These are phyloP conservation scores for Lasioglossum oenotherae DNA, from an alignment of 2,888 invertebrate genomes.

Conservation along the genomic window DNA sequence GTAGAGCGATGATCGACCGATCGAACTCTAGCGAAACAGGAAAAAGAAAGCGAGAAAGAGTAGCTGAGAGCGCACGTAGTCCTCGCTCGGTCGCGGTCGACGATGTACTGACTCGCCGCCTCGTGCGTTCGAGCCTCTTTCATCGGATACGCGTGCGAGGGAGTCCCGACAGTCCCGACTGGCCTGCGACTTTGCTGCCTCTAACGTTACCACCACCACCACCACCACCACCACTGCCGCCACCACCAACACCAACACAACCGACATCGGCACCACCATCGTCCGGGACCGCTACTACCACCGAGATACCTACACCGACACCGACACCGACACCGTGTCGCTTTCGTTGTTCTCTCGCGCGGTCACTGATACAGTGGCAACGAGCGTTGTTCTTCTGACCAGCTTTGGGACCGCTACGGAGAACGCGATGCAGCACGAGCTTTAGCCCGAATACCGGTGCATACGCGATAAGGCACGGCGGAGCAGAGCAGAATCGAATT, in stretches of 20 bases:
- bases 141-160: constrained; percentile 68
- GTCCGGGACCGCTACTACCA: not conserved
- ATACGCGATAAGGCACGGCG: constrained; percentile 17
- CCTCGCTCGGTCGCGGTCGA: constrained; percentile 70
- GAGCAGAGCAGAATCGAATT: not conserved
- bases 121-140: constrained; percentile 59
- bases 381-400: constrained; percentile 2
- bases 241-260: not conserved
- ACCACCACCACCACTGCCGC: constrained; percentile 27
- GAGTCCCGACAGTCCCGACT: constrained; percentile 71
- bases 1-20: not conserved
- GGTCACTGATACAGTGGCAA: constrained; percentile 1
- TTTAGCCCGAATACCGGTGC: not conserved
- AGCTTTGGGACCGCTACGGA: constrained; percentile 8
- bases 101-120: constrained; percentile 76
- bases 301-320: not conserved
- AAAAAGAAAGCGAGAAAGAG: not conserved
- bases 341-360: constrained; percentile 9
- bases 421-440: not conserved
- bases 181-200: constrained; percentile 51
- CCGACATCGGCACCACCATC: constrained; percentile 3
- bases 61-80: constrained; percentile 11
- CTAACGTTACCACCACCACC: constrained; percentile 46
- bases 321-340: not conserved
- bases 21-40: not conserved